Evolutionary conservation across 1,140 invertebrate genomes (phyloP).

Genomic region (Riptortus pedestris): DNA sequence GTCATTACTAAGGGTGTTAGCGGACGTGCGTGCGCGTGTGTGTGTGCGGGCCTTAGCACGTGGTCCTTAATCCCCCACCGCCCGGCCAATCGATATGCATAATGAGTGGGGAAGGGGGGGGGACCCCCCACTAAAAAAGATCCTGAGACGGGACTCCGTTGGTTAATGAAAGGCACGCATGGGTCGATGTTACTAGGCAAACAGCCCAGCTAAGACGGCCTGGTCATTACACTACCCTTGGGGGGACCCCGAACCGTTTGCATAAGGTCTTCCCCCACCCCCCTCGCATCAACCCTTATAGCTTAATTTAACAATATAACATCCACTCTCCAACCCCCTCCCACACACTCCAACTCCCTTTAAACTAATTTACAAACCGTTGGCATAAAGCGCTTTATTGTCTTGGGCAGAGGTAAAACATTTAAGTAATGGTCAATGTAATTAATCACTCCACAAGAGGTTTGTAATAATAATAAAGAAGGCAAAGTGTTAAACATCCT

Average conservation of each 20-base stretch:
- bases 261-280: not conserved
- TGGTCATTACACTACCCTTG: conserved; percentile 5
- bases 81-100: conserved; percentile 13
- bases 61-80: conserved; percentile 11
- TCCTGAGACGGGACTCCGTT: conserved; percentile 7
- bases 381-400: no score
- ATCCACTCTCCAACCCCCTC: not conserved
- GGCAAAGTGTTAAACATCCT: no score
- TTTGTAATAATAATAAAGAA: no score
- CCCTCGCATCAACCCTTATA: not conserved
- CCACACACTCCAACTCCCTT: not conserved
- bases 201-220: conserved; percentile 16
- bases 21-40: not conserved
- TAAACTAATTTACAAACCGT: not conserved
- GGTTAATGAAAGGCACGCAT: conserved; percentile 10
- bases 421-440: no score
- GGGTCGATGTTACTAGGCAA: conserved; percentile 21
- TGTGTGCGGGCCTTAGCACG: not conserved
- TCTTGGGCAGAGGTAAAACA: no score
- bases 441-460: no score
- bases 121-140: conserved; percentile 11
- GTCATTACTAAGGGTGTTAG: conserved; percentile 6
- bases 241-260: not conserved
- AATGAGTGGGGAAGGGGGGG: conserved; percentile 6
- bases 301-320: conserved; percentile 18